A percentile compares a stretch with the other conserved stretches of the same genome.
Evolutionary conservation across 2,888 invertebrate species (phyloP).

Genomic region (Sussaba pulchella): DNA sequence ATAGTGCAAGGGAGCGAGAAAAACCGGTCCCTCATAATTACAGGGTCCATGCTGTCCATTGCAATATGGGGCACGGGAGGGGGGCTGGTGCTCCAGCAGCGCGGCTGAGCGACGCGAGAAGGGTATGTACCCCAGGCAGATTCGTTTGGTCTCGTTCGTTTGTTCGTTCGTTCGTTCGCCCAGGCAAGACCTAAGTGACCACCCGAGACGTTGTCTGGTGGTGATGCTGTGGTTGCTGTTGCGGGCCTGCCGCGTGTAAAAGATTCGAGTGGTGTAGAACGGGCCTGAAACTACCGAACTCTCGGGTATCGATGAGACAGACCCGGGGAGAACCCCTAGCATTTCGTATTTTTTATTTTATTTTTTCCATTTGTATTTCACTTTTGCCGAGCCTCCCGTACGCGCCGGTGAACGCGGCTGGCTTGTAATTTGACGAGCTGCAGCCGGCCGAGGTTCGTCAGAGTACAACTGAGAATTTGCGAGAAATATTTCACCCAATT

Average conservation of each 20-base stretch:
- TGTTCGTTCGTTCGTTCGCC: conserved; percentile 53
- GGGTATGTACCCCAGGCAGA: conserved; percentile 67
- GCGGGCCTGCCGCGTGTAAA: conserved; percentile 30
- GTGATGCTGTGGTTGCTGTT: conserved; percentile 42
- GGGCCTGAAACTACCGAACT: conserved; percentile 33
- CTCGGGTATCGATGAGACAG: conserved; percentile 35
- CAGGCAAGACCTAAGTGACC: conserved; percentile 69
- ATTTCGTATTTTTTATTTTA: conserved; percentile 6
- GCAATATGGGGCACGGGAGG: conserved; percentile 48
- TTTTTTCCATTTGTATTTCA: conserved; percentile 3
- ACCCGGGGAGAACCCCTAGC: conserved; percentile 11
- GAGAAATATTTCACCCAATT: conserved; percentile 24
- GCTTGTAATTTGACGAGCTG: conserved; percentile 20
- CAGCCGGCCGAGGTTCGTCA: not conserved
- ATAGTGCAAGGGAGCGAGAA: conserved; percentile 39
- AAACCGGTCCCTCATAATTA: conserved; percentile 80
- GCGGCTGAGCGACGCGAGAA: conserved; percentile 47
- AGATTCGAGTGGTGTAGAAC: conserved; percentile 14
- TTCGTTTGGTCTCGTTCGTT: conserved; percentile 59
- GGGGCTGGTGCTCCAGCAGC: conserved; percentile 38
- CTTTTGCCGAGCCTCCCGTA: conserved; percentile 8
- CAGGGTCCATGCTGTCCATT: conserved; percentile 72
- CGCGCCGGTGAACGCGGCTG: conserved; percentile 29
- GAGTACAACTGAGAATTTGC: conserved; percentile 7
- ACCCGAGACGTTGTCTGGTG: conserved; percentile 70